Evolutionary conservation across 2,888 invertebrate species (phyloP).

Genomic region (Netelia virgata): DNA sequence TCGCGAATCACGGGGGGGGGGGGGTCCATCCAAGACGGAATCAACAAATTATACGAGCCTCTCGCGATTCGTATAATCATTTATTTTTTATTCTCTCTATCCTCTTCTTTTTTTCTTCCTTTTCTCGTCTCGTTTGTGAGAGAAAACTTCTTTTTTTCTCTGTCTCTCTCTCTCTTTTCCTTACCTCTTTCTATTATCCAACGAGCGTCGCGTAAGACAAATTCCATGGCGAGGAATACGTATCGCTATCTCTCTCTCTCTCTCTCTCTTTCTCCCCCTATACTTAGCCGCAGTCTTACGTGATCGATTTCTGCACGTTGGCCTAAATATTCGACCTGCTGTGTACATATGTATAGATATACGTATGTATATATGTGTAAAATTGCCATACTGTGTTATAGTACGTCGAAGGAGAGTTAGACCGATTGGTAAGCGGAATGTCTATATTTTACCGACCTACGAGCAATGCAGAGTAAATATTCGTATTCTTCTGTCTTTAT

Average conservation of each 20-base stretch:
- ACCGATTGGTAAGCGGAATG: neutral
- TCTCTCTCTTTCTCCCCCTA: constrained; percentile 57
- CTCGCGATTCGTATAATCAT: neutral
- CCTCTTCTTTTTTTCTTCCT: neutral
- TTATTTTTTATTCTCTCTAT: constrained; percentile 7
- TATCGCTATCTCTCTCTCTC: constrained; percentile 1
- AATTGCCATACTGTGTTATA: constrained; percentile 11
- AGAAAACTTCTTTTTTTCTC: neutral
- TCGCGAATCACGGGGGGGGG: constrained; percentile 27
- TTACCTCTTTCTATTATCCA: neutral
- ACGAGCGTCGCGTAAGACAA: constrained; percentile 6
- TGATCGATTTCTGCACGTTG: constrained; percentile 72
- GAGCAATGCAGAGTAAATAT: constrained; percentile 2
- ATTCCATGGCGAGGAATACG: constrained; percentile 40
- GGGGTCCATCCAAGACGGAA: constrained; percentile 1
- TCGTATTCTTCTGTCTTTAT: neutral
- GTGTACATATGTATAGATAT: constrained; percentile 26
- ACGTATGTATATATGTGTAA: constrained; percentile 10
- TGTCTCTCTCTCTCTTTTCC: neutral
- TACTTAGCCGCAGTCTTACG: constrained; percentile 70
- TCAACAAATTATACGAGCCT: constrained; percentile 52
- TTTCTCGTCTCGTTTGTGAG: constrained; percentile 2
- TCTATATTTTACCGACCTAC: constrained; percentile 39
- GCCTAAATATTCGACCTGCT: constrained; percentile 69
- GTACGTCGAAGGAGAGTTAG: constrained; percentile 18